Percentiles rank a stretch among this genome's conserved stretches.
phyloP scores from a whole-genome alignment of 2,888 invertebrate genomes.

The Drosophila anomelani region DNA sequence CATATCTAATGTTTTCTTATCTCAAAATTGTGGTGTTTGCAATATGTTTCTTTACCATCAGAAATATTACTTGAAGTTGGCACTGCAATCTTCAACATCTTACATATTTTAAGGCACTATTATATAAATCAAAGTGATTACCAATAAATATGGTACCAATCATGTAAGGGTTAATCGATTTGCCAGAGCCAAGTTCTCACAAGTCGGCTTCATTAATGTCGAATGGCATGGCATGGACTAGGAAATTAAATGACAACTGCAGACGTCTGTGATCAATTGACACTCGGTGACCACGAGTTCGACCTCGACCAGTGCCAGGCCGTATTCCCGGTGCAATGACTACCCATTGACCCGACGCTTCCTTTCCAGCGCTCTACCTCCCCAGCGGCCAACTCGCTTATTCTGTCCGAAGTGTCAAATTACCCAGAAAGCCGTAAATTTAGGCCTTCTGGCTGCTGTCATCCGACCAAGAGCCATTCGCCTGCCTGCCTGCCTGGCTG shows the following conservation, averaged over 20 bases:
- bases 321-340: slow-evolving; percentile 38
- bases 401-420: slow-evolving; percentile 75
- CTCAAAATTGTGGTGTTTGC: not conserved
- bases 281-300: slow-evolving; percentile 64
- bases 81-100: not conserved
- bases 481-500: slow-evolving; percentile 4
- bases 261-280: slow-evolving; percentile 80
- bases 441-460: slow-evolving; percentile 74
- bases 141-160: slow-evolving; percentile 15
- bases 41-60: not conserved
- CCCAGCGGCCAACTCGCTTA: slow-evolving; percentile 26
- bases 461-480: slow-evolving; percentile 53
- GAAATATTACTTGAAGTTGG: not conserved
- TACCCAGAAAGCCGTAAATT: slow-evolving; percentile 80
- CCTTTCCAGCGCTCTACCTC: slow-evolving; percentile 20
- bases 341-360: slow-evolving; percentile 15
- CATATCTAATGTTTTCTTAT: not conserved
- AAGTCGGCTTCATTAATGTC: slow-evolving; percentile 52
- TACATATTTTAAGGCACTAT: not conserved
- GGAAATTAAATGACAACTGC: slow-evolving; percentile 79
- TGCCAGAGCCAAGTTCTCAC: slow-evolving; percentile 32
- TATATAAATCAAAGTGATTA: not conserved
- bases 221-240: slow-evolving; percentile 33
- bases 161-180: slow-evolving; percentile 33
- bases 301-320: slow-evolving; percentile 27